These are phyloP conservation scores for Thoracochromis brauschi DNA, from an alignment of 2,113 vertebrate genomes.

Conservation along the genomic window DNA sequence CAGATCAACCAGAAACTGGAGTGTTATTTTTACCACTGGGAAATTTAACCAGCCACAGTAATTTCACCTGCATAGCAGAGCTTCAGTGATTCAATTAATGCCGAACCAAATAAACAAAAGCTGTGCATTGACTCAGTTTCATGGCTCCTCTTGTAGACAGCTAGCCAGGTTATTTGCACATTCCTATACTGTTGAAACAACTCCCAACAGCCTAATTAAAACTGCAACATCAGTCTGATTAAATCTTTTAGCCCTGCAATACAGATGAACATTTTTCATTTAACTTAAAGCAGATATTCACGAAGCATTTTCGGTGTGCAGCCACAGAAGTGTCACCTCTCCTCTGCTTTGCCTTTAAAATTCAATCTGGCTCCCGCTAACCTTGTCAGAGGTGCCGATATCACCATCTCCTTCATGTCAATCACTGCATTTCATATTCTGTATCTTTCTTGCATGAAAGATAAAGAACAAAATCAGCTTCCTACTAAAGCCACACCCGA, in stretches of 20 bases:
- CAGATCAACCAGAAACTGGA: not conserved
- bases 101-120: conserved; percentile 27
- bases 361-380: not conserved
- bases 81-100: conserved; percentile 25
- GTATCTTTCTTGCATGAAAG: not conserved
- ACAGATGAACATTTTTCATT: not conserved
- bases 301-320: not conserved
- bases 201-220: not conserved
- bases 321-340: not conserved
- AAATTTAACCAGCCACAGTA: conserved; percentile 25
- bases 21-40: conserved; percentile 21
- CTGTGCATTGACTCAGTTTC: not conserved
- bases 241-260: not conserved
- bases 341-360: not conserved
- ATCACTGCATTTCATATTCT: not conserved
- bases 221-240: not conserved
- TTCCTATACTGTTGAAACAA: not conserved
- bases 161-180: not conserved
- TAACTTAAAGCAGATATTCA: not conserved
- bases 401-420: not conserved
- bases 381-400: not conserved
- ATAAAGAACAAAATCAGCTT: not conserved
- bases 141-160: conserved; percentile 23
- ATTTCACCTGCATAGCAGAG: conserved; percentile 6
- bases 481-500: not conserved